Conservation (phyloP, 2,113 vertebrate species). For the Lampris incognitus region DNA sequence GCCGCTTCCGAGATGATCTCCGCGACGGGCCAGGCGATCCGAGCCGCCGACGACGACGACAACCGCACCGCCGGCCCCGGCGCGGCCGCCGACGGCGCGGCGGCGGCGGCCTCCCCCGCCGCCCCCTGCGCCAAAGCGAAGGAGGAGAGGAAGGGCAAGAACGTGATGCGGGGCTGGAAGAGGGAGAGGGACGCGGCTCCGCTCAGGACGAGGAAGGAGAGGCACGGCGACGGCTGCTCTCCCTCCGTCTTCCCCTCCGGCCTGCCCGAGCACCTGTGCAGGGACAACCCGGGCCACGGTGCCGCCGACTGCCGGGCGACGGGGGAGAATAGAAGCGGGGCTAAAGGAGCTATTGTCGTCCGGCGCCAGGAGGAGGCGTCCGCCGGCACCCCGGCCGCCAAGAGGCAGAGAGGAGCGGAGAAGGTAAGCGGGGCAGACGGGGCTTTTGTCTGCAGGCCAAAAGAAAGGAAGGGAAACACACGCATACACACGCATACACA, state of each 20-base stretch:
- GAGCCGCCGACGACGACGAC: conserved; percentile 43
- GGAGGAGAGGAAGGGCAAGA: conserved; percentile 91
- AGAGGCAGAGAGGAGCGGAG: conserved; percentile 93
- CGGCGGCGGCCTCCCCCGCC: conserved; percentile 44
- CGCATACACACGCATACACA: background rate
- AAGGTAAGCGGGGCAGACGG: conserved; percentile 83
- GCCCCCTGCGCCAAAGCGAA: conserved; percentile 89
- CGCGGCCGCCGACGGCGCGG: background rate
- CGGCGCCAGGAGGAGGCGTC: conserved; percentile 80
- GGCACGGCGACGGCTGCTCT: conserved; percentile 86
- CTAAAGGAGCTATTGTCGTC: conserved; percentile 84
- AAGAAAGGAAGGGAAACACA: background rate
- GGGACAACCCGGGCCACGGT: conserved; percentile 88
- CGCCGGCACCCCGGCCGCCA: conserved; percentile 87
- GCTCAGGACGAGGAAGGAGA: conserved; percentile 85
- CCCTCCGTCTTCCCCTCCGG: conserved; percentile 69
- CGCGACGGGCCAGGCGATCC: conserved; percentile 84
- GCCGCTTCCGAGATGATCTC: conserved; percentile 86
- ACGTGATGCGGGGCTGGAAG: conserved; percentile 88
- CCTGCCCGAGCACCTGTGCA: conserved; percentile 88
- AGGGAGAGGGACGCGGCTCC: conserved; percentile 86
- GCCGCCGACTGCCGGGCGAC: conserved; percentile 69
- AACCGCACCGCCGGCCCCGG: conserved; percentile 42
- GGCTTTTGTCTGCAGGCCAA: conserved; percentile 58
- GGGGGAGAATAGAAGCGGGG: conserved; percentile 68